These are phyloP conservation scores for Monomorium pharaonis DNA, from an alignment of 1,140 invertebrate species.

Conservation along the genomic window DNA sequence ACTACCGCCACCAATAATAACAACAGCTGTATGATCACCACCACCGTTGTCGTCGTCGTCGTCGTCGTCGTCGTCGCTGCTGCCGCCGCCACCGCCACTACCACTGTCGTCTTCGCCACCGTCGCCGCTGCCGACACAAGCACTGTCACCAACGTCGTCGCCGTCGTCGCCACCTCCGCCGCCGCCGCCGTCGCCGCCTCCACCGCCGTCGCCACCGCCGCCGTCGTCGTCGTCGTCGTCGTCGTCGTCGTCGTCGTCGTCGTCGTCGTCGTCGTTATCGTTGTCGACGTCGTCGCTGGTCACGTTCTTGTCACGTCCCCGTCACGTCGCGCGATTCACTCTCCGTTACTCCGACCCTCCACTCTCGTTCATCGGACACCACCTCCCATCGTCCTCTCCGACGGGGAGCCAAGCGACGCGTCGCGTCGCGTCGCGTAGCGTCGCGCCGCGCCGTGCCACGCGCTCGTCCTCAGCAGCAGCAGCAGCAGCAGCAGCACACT, in stretches of 20 bases:
- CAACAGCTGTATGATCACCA: not conserved
- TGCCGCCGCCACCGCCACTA: not conserved
- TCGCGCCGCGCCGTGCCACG: not conserved
- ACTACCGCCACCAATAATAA: not conserved
- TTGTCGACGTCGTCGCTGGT: constrained; percentile 36
- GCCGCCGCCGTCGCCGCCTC: not conserved
- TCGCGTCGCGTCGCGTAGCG: not conserved
- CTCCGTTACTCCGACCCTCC: not conserved
- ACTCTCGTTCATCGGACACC: constrained; percentile 11
- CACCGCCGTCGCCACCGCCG: not conserved
- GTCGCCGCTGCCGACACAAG: not conserved
- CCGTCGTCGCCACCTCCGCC: not conserved
- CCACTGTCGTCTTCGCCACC: not conserved
- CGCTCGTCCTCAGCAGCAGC: constrained; percentile 49
- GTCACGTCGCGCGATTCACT: constrained; percentile 1
- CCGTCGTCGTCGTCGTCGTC: not conserved
- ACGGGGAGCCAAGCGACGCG: constrained; percentile 24
- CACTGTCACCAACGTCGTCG: not conserved
- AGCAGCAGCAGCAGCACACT: not conserved
- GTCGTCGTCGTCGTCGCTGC: not conserved
- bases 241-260: not conserved
- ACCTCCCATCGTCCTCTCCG: constrained; percentile 35
- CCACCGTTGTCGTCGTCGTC: not conserved
- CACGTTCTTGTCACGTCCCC: constrained; percentile 14
- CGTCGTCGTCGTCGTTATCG: constrained; percentile 18